Base-by-base conservation (phyloP, 2,888 invertebrate genomes). In the Clusia tigrina region DNA sequence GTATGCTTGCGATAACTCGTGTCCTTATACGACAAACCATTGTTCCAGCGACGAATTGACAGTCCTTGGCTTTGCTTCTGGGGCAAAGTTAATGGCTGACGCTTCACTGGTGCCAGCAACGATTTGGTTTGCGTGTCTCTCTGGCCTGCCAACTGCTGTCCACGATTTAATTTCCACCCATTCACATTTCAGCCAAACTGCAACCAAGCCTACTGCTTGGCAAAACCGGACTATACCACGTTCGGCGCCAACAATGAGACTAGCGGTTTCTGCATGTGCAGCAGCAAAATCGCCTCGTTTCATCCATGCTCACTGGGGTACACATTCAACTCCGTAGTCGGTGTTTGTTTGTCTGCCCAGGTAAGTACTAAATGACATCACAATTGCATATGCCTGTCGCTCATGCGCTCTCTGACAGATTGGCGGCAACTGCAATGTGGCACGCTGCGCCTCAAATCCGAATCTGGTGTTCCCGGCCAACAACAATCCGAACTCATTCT, bases 161-260 rank as follows among this genome's bases (percentile, higher is more conserved):
- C n/a, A n/a, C n/a, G n/a, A n/a, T n/a, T n/a, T n/a, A n/a, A n/a
- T n/a, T n/a, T n/a, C n/a, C n/a, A n/a, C n/a, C n/a, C n/a, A n/a
- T n/a, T n/a, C n/a, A n/a, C n/a, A n/a, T 2, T 22, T 37, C 60
- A 78, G 78, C 69, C 74, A 0, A 68, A 76, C 25, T 79, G 79
- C 48, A 69, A 73, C 62, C 20, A 62, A 17, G 65, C 58, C 12
- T 65, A 63, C n/a, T 79, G 79, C 32, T 18, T 56, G 10, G 25
- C 23, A 6, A 60, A 67, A 6, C 2, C 62, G 1, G 53, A 69
- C n/a, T 66, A 63, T 22, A 6, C 25, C 0, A 60, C 65, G 6
- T 72, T 74, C 54, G 59, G 73, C 2, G 67, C 80, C 2, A 3
- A 38, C 9, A 56, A 54, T 2, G 64, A 62, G 6, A 56, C 66